Evolutionary conservation across 2,113 vertebrate species (phyloP), one percentile per base, ranked within the genome.

Genomic region (Propithecus coquereli): DNA sequence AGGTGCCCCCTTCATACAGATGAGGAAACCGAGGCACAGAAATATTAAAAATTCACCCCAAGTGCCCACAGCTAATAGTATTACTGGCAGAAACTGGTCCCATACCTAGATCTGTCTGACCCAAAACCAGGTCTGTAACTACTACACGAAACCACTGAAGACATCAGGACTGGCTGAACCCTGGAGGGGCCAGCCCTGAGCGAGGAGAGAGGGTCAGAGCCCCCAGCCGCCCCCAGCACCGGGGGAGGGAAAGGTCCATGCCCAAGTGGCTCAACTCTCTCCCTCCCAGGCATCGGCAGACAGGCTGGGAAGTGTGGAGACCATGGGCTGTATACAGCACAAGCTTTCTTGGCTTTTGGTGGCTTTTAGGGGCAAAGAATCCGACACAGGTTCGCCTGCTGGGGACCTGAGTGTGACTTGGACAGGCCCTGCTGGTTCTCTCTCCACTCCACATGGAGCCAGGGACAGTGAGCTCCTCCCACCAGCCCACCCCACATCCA

Each of bases 211-310:
- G 12, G n/a, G 4, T 63, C 34, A 14, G 73, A 80, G 50, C 8
- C 50, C 13, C 40, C 0, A 0, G 45, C 18, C 65, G 4, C n/a
- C 20, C 13, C 0, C 13, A 32, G 22, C 7, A 10, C 2, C 7
- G 1, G 0, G 12, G 25, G 32, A 37, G 25, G 23, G 68, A 25
- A n/a, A 54, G 18, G 47, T 32, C 27, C 0, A 0, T 27, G 40
- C 4, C 5, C 40, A 1, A 17, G 17, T 32, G 66, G 9, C n/a
- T 45, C 12, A 25, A 2, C 57, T 5, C 37, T 18, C 12, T 54
- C 25, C 30, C 7, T 2, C 59, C 57, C 7, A 10, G 45, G 50
- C 45, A 37, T 12, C 71, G 20, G 45, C 43, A 52, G 43, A 61
- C 20, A 16, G 16, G n/a, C 43, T 23, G 59, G 27, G 73, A 34